Conservation (phyloP, 2,888 invertebrate species). For the Parnassius apollo region DNA sequence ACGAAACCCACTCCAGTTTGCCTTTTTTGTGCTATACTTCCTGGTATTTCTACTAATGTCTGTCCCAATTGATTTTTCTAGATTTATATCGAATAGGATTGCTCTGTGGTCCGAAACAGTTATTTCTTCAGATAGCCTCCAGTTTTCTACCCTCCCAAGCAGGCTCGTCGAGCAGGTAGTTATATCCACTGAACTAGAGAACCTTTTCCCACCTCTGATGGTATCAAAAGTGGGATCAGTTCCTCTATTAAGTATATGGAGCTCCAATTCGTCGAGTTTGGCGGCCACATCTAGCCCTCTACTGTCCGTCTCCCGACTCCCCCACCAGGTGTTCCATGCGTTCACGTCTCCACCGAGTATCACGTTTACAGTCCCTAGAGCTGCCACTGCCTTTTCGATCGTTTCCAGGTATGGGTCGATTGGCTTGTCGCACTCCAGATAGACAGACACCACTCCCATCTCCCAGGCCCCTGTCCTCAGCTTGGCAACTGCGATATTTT, state of each 20-base stretch:
- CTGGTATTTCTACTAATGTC: constrained; percentile 2
- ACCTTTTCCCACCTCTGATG: neutral
- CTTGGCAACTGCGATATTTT: neutral
- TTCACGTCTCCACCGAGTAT: neutral
- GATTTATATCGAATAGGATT: neutral
- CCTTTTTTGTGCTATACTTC: neutral
- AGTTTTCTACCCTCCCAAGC: neutral
- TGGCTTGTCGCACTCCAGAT: constrained; percentile 16
- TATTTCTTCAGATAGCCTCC: neutral
- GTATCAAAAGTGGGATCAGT: neutral
- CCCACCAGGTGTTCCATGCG: too few relatives aligned
- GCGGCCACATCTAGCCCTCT: neutral
- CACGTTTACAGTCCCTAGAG: neutral
- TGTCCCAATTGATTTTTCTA: too few relatives aligned
- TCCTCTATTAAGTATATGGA: neutral
- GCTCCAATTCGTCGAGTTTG: neutral
- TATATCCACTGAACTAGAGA: neutral
- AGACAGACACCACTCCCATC: constrained; percentile 21
- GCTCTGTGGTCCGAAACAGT: neutral
- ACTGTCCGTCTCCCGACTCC: too few relatives aligned
- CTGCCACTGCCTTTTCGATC: neutral
- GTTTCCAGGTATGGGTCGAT: too few relatives aligned
- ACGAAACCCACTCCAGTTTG: too few relatives aligned
- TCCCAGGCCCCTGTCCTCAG: constrained; percentile 19
- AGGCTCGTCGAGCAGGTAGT: neutral